Conservation (phyloP, 2,113 vertebrate genomes). For the Dunckerocampus dactyliophorus region DNA sequence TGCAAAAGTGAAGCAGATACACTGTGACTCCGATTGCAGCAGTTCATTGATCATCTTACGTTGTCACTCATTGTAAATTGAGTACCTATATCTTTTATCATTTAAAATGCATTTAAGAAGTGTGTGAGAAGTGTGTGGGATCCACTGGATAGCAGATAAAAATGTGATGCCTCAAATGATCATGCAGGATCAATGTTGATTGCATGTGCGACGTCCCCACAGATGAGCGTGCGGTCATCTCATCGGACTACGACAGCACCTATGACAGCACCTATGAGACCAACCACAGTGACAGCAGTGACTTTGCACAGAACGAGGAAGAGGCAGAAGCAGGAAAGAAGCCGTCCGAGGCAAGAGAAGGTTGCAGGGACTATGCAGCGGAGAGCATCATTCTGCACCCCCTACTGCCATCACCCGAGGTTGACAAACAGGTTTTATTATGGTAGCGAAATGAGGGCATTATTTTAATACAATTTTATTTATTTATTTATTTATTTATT, state of each 20-base stretch:
- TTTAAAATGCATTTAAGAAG: not conserved
- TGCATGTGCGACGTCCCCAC: slow-evolving; percentile 14
- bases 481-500: not conserved
- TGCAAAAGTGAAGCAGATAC: too few species aligned
- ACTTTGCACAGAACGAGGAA: slow-evolving; percentile 89
- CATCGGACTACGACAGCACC: slow-evolving; percentile 88
- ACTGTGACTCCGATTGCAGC: too few species aligned
- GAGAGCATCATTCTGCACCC: slow-evolving; percentile 72
- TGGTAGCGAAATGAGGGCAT: not conserved
- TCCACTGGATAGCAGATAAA: too few species aligned
- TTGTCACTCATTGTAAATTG: too few species aligned
- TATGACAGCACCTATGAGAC: slow-evolving; percentile 85
- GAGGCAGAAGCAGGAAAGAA: slow-evolving; percentile 77
- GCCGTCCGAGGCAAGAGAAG: slow-evolving; percentile 43
- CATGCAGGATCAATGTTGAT: not conserved
- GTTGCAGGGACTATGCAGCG: slow-evolving; percentile 47
- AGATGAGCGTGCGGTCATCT: slow-evolving; percentile 84
- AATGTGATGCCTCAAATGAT: not conserved
- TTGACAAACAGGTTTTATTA: slow-evolving; percentile 12
- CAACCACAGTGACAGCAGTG: slow-evolving; percentile 95
- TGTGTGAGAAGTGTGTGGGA: too few species aligned
- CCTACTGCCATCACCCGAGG: slow-evolving; percentile 66
- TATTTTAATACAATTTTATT: not conserved
- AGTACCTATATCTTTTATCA: too few species aligned
- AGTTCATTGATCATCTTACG: too few species aligned